Percentiles rank a stretch among this genome's conserved stretches.
These are phyloP conservation scores for Apocheima hispidaria DNA, from an alignment of 2,888 invertebrate species.

Conservation along the genomic window DNA sequence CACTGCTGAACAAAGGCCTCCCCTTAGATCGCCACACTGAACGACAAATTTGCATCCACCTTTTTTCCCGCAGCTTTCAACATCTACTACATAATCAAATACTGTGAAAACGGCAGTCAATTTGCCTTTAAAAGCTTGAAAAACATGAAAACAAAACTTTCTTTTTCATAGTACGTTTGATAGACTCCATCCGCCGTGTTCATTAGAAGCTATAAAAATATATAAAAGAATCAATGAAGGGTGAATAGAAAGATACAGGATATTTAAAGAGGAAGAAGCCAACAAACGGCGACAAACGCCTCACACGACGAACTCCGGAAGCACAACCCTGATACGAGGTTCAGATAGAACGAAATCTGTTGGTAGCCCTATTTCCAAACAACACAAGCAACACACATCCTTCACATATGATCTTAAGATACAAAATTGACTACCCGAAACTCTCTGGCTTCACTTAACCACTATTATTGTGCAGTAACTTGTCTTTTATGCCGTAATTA, in stretches of 20 bases:
- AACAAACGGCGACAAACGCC: slow-evolving; percentile 43
- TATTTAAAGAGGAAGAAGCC: slow-evolving; percentile 52
- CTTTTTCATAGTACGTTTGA: neutral
- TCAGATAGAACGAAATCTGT: slow-evolving; percentile 19
- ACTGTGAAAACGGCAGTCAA: no score
- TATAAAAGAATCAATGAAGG: slow-evolving; percentile 32
- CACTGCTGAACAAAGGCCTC: no score
- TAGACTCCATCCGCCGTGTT: slow-evolving; percentile 26
- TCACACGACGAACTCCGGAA: slow-evolving; percentile 49
- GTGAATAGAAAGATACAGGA: slow-evolving; percentile 42
- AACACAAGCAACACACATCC: slow-evolving; percentile 12
- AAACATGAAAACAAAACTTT: neutral
- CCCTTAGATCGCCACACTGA: no score
- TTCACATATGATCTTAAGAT: slow-evolving; percentile 14
- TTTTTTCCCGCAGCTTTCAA: no score
- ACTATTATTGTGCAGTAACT: slow-evolving; percentile 45
- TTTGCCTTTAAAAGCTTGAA: no score
- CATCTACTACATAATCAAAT: neutral
- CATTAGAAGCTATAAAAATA: slow-evolving; percentile 23
- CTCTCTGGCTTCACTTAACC: slow-evolving; percentile 29
- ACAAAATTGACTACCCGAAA: slow-evolving; percentile 19
- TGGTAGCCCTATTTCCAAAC: slow-evolving; percentile 4
- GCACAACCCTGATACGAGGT: slow-evolving; percentile 32
- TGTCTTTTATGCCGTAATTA: slow-evolving; percentile 49
- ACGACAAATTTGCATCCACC: no score